Base-by-base conservation (phyloP, 2,888 invertebrate genomes). In the Tuberolachnus salignus region DNA sequence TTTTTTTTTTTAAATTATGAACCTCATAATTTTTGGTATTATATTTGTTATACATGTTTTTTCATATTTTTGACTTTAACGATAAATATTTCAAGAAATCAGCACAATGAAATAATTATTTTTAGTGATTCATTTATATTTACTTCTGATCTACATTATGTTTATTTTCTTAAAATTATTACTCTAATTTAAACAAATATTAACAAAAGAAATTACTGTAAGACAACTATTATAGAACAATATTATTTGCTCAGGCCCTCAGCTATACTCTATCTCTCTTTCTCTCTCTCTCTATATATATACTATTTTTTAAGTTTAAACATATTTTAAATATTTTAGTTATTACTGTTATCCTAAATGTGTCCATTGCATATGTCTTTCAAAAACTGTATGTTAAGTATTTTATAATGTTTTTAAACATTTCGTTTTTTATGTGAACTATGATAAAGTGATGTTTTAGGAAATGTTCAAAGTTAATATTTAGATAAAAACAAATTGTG, bases 331-430 rank as follows among this genome's bases (percentile, higher is more conserved):
- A 26, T 6, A 66, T 67, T 66, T 46, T 75, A 26, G n/a, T 57
- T 57, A 57, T 59, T 67, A 69, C 51, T 78, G 51, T 78, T 78
- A 55, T 69, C 1, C n/a, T 42, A 59, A 44, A 44, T 3, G n/a
- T 75, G 69, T 42, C 67, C 26, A 57, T 59, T 63, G 11, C 51
- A 9, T 69, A 59, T 69, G 75, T 78, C 78, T 78, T 78, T 78
- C 78, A 78, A 69, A 42, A 66, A 46, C 21, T 74, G 51, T 63
- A 74, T 66, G 13, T 74, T 75, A 66, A 57, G 19, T 75, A 57
- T 66, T 49, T 59, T 74, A 1, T 73, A 73, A 34, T 57, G 19
- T 67, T 26, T 57, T 49, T 67, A n/a, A n/a, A n/a, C n/a, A n/a
- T n/a, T 75, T 63, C n/a, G 42, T 64, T 44, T 21, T 44, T 70